phyloP scores from a whole-genome alignment of 1,140 invertebrate species.

The Pantala flavescens region DNA sequence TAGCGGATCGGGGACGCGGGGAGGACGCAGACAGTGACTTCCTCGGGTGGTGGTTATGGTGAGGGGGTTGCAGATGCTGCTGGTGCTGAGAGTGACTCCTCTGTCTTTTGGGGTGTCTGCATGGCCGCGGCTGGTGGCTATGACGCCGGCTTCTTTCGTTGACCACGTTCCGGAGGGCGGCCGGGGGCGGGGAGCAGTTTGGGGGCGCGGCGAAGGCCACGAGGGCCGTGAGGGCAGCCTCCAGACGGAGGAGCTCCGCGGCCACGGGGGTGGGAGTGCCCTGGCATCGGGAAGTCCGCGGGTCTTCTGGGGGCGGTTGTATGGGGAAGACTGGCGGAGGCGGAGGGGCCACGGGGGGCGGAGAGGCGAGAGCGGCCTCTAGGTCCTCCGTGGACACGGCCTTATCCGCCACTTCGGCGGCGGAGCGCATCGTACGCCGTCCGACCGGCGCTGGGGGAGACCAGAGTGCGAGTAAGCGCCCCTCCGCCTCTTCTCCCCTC shows the following conservation, averaged over 20 bases:
- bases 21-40: neutral
- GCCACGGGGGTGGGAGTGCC: conserved; percentile 10
- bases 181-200: neutral
- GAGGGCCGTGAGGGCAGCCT: conserved; percentile 50
- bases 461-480: conserved; percentile 10
- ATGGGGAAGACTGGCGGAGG: neutral
- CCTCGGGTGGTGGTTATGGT: conserved; percentile 19
- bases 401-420: conserved; percentile 49
- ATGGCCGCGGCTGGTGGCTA: conserved; percentile 12
- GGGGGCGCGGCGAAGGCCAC: conserved; percentile 31
- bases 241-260: conserved; percentile 46
- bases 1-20: neutral
- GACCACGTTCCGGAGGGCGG: neutral
- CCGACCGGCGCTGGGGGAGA: neutral
- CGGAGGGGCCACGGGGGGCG: neutral
- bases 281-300: neutral
- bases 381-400: conserved; percentile 56
- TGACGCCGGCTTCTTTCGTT: conserved; percentile 16
- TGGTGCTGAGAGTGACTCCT: conserved; percentile 11
- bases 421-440: conserved; percentile 36
- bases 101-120: conserved; percentile 12
- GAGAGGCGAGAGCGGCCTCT: conserved; percentile 19
- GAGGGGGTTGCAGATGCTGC: conserved; percentile 15
- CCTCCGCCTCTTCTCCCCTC: conserved; percentile 13
- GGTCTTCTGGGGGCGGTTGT: neutral